Base-by-base conservation (phyloP, 1,140 invertebrate species). In the Limonius californicus region DNA sequence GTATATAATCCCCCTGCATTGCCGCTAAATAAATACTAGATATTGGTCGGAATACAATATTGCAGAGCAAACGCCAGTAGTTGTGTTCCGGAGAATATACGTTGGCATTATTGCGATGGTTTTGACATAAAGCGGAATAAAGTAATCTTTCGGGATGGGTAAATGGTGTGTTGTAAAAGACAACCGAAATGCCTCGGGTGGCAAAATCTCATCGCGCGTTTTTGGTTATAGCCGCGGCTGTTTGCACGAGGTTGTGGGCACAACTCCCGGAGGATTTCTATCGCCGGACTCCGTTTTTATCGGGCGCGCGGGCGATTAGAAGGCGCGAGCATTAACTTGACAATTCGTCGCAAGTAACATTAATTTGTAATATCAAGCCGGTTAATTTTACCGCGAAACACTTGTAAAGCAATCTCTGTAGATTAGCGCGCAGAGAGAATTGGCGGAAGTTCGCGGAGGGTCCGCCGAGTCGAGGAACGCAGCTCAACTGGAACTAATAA, bases 401-500 rank as follows among this genome's bases (percentile, higher is more conserved):
- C 23, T 27, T 27, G 23, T 27, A 27, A 27, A 27, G 23, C 9
- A 27, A 27, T 27, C 9, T 27, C 23, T 9, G 3, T 9, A 27
- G 23, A 27, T 27, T 27, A 27, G 23, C 23, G 23, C 23, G 23
- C 23, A 27, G n/a, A 39, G 45, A 50, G 45, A 50, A 50, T 50
- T 19, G 20, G 19, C 45, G 45, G 45, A 50, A 50, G 45, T 50
- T 18, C 45, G 20, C 54, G 27, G 54, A 55, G 54, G 6, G 19
- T 19, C 50, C 50, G 15, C 30, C 1, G 45, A 18, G 45, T 50
- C 14, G 45, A 8, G 19, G 20, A 23, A n/a, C 20, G 54, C 8
- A 55, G 54, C 27, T 32, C 20, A 55, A 55, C 47, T 62, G 64
- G 32, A 65, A 58, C 59, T 65, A 65, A 62, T 65, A 65, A 61